Base-by-base conservation (phyloP, 2,888 invertebrate genomes). In the Hydropsyche betteni region DNA sequence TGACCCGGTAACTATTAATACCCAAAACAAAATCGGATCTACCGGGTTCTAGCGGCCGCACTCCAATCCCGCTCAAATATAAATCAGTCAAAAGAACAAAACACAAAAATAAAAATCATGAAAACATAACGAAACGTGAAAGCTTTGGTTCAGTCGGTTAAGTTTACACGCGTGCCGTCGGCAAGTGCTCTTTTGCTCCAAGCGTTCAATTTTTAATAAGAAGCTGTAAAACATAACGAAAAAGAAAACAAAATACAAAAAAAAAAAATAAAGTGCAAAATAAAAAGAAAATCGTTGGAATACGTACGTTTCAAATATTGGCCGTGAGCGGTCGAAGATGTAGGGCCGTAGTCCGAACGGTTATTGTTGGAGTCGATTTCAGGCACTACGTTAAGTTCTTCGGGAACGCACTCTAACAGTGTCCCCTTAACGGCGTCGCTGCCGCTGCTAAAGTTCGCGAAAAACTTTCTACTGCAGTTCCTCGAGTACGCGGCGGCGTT, bases 231-330 rank as follows among this genome's bases (percentile, higher is more conserved):
- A 55, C 16, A 55, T 55, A 55, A 55, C 8, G 5, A 69, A 50
- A 14, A 68, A 68, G 6, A 68, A 68, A 68, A 14, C 14, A 24
- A 74, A n/a, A n/a, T n/a, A 73, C 10, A 74, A 75, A 74, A 74
- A 71, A 71, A 68, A 69, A 55, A 16, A 24, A 24, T 24, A 24
- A 77, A 77, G 71, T 68, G 24, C 34, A 69, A 68, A 55, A 68
- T 14, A 77, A 80, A 80, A 81, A 76, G 79, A 81, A 82, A 82
- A 80, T 81, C 83, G 81, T 83, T 82, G 84, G 85, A 83, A 83
- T 82, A 82, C 82, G 84, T 87, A 87, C 87, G 82, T 87, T 87
- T 87, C 85, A 86, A 83, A 84, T 83, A 76, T 71, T 73, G 75
- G 74, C 64, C 14, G 14, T 14, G 14, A 52, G 74, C 75, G 74